phyloP scores from a whole-genome alignment of 2,797 vertebrate species.

The Potorous gilbertii region DNA sequence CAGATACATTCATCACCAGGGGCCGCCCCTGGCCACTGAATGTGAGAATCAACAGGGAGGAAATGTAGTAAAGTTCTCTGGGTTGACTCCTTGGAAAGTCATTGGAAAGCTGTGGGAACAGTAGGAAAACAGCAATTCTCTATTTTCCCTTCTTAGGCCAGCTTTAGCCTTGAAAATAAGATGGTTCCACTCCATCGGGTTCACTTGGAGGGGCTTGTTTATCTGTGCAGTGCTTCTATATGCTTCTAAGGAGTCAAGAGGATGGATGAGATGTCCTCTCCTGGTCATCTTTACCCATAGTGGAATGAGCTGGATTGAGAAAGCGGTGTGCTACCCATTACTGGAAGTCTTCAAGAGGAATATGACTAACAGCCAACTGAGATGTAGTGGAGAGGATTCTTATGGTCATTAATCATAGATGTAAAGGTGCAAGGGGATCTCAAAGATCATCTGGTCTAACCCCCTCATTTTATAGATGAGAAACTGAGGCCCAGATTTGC shows the following conservation, averaged over 20 bases:
- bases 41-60: background rate
- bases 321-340: background rate
- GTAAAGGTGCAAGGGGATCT: background rate
- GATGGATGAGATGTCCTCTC: background rate
- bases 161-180: conserved; percentile 21
- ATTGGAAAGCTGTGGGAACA: background rate
- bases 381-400: background rate
- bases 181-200: background rate
- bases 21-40: background rate
- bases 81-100: background rate
- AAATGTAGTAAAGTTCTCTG: background rate
- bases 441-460: background rate
- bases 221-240: background rate
- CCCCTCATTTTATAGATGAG: background rate
- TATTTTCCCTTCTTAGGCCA: background rate
- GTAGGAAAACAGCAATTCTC: background rate
- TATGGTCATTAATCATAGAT: background rate
- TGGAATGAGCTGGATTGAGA: background rate
- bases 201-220: background rate
- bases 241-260: background rate
- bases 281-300: background rate
- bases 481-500: background rate
- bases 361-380: background rate
- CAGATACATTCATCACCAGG: conserved; percentile 27
- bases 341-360: background rate